A percentile compares a stretch with the other conserved stretches of the same genome.
These are phyloP conservation scores for Nymphalis c-album DNA, from an alignment of 2,888 invertebrate species.

Conservation along the genomic window DNA sequence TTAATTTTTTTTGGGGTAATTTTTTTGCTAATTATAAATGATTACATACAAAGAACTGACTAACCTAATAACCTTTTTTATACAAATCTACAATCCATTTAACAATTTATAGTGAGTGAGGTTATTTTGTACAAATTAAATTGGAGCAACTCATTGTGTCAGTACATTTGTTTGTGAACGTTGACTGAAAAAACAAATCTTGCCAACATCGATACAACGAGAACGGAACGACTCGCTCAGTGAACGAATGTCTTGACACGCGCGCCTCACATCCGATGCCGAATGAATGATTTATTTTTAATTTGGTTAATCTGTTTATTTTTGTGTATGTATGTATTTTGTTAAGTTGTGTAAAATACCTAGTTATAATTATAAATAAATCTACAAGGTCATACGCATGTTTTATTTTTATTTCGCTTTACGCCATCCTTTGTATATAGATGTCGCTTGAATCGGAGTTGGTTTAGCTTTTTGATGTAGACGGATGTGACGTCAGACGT, in stretches of 20 bases:
- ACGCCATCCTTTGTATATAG: slow-evolving; percentile 48
- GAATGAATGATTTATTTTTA: slow-evolving; percentile 64
- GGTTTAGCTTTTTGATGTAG: slow-evolving; percentile 1
- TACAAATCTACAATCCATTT: no score
- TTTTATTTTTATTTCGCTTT: slow-evolving; percentile 61
- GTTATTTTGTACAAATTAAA: not conserved
- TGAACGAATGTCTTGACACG: slow-evolving; percentile 28
- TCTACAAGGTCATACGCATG: slow-evolving; percentile 71
- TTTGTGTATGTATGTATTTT: slow-evolving; percentile 79
- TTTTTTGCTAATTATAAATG: no score
- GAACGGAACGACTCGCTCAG: slow-evolving; percentile 5
- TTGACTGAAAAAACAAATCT: slow-evolving; percentile 35
- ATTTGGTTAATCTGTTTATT: slow-evolving; percentile 77
- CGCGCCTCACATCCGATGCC: slow-evolving; percentile 47
- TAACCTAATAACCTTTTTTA: no score
- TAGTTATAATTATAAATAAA: slow-evolving; percentile 76
- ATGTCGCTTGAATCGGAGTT: slow-evolving; percentile 41
- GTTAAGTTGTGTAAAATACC: slow-evolving; percentile 82
- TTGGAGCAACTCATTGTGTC: not conserved
- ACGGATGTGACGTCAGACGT: slow-evolving; percentile 40
- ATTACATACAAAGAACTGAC: no score
- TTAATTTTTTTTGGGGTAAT: no score
- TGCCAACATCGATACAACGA: slow-evolving; percentile 38
- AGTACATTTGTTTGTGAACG: slow-evolving; percentile 27
- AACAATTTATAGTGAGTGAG: no score